Percentiles rank a stretch among this genome's conserved stretches.
Evolutionary conservation across 2,113 vertebrate species (phyloP).

Genomic region (Siniperca chuatsi): DNA sequence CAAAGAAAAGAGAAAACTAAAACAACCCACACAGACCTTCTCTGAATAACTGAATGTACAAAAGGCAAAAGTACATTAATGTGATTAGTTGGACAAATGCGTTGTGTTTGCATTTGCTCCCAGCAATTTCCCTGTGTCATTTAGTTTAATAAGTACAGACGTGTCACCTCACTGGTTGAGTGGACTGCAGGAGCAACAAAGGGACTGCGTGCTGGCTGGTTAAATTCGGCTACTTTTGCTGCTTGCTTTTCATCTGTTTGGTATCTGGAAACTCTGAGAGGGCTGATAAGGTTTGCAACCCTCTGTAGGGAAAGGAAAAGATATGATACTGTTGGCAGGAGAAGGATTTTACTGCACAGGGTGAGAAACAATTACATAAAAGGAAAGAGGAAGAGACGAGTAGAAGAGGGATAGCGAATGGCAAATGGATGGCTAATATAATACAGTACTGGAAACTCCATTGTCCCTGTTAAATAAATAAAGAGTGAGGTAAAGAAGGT

Average conservation of each 20-base stretch:
- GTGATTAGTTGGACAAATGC: conserved; percentile 50
- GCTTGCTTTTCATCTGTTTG: background rate
- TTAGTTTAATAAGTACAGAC: conserved; percentile 33
- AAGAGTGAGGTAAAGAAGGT: background rate
- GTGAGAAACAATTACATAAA: background rate
- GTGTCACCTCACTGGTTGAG: background rate
- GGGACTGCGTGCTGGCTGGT: background rate
- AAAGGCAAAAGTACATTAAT: conserved; percentile 38
- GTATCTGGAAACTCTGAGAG: conserved; percentile 26
- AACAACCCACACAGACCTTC: conserved; percentile 14
- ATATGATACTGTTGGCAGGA: conserved; percentile 1
- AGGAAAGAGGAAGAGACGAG: background rate
- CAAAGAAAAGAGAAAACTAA: background rate
- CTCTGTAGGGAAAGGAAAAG: background rate
- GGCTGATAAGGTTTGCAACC: conserved; percentile 23
- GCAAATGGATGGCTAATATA: background rate
- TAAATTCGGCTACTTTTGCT: background rate
- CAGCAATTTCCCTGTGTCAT: conserved; percentile 6
- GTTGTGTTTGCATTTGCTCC: conserved; percentile 41
- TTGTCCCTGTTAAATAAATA: conserved; percentile 2
- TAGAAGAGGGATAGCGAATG: background rate
- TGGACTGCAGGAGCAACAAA: background rate
- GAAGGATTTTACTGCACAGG: background rate
- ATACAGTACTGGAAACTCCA: background rate
- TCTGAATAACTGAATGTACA: conserved; percentile 50